Conservation (phyloP, 2,797 vertebrate species). For the Circus cinereus region DNA sequence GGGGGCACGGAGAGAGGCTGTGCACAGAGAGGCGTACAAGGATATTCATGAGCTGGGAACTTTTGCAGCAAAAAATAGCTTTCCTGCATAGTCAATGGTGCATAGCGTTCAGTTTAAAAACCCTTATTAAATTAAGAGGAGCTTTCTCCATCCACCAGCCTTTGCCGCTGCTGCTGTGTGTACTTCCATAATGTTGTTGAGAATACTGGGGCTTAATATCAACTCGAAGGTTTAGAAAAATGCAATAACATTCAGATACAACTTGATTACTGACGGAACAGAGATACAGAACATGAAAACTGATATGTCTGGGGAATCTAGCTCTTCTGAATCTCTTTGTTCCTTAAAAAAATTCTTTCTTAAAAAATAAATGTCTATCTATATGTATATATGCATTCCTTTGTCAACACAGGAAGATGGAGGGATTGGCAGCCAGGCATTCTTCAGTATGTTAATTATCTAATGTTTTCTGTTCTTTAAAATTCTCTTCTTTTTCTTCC, state of each 20-base stretch:
- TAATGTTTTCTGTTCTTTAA: constrained; percentile 24
- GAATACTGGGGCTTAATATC: constrained; percentile 47
- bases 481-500: neutral
- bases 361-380: neutral
- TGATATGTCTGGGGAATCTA: constrained; percentile 26
- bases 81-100: constrained; percentile 57
- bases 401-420: constrained; percentile 40
- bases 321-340: constrained; percentile 22
- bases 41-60: constrained; percentile 38
- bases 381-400: constrained; percentile 11
- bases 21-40: neutral
- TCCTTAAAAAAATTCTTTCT: neutral
- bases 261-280: constrained; percentile 61
- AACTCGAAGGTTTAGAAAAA: constrained; percentile 66
- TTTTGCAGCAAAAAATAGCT: constrained; percentile 44
- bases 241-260: constrained; percentile 63
- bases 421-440: neutral
- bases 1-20: constrained; percentile 22
- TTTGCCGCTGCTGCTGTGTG: neutral
- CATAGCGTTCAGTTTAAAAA: constrained; percentile 49
- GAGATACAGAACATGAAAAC: constrained; percentile 41
- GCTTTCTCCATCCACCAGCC: constrained; percentile 25
- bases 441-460: constrained; percentile 21
- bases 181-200: constrained; percentile 49
- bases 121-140: constrained; percentile 65